Evolutionary conservation across 2,113 vertebrate genomes (phyloP).

Genomic region (Oncorhynchus tshawytscha): DNA sequence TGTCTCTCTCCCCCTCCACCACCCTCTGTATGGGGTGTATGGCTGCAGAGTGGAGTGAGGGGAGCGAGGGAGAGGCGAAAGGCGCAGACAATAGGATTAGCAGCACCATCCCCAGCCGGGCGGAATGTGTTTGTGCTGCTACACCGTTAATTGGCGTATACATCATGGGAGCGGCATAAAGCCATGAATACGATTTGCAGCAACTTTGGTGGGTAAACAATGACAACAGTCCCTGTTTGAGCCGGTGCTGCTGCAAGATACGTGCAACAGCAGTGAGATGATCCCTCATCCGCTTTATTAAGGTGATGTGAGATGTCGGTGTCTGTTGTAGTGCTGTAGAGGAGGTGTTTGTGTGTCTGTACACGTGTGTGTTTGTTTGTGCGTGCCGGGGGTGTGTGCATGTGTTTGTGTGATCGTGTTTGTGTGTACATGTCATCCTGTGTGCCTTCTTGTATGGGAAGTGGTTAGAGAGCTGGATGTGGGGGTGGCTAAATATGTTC

Average conservation of each 20-base stretch:
- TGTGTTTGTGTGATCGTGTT: too few relatives aligned
- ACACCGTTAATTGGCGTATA: constrained; percentile 14
- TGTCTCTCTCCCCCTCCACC: neutral
- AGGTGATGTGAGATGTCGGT: too few relatives aligned
- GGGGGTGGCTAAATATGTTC: too few relatives aligned
- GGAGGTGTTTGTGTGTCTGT: too few relatives aligned
- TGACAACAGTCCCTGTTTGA: too few relatives aligned
- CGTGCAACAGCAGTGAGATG: too few relatives aligned
- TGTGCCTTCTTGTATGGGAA: neutral
- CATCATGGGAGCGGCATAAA: constrained; percentile 12
- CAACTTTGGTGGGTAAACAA: constrained; percentile 6
- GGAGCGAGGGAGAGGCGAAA: neutral
- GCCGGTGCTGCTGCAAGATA: too few relatives aligned
- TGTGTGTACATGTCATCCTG: neutral
- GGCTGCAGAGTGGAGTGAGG: neutral
- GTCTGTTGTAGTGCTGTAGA: too few relatives aligned
- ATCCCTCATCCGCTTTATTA: too few relatives aligned
- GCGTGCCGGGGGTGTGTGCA: too few relatives aligned
- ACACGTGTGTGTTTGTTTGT: too few relatives aligned
- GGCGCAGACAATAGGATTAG: constrained; percentile 22
- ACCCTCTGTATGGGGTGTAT: neutral
- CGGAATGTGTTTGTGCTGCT: constrained; percentile 5
- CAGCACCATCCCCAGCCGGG: neutral
- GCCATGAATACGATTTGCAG: constrained; percentile 12
- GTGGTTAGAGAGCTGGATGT: neutral